Conservation (phyloP, 2,888 invertebrate species). For the Monopis laevigella region DNA sequence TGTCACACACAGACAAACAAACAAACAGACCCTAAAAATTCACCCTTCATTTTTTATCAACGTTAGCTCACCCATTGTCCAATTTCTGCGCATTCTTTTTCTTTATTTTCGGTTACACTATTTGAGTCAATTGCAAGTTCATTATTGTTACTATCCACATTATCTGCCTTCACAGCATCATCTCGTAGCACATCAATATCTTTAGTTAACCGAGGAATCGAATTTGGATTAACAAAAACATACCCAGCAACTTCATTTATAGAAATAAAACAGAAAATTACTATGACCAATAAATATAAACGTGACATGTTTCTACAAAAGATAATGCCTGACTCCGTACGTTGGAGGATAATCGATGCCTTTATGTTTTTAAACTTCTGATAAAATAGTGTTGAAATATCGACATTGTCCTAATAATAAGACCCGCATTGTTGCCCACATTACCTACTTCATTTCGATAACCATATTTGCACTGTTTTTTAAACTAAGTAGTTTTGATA, state of each 20-base stretch:
- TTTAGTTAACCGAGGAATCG: conserved; percentile 16
- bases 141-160: background rate
- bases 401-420: too few species aligned
- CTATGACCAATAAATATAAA: background rate
- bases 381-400: too few species aligned
- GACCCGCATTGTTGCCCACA: too few species aligned
- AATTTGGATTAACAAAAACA: background rate
- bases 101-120: background rate
- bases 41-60: too few species aligned
- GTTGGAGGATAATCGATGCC: too few species aligned
- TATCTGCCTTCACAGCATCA: conserved; percentile 8
- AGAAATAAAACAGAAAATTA: background rate
- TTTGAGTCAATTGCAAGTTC: background rate
- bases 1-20: too few species aligned
- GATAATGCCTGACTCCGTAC: too few species aligned
- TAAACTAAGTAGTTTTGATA: too few species aligned
- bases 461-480: too few species aligned
- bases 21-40: too few species aligned
- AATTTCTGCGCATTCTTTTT: conserved; percentile 36
- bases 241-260: conserved; percentile 1
- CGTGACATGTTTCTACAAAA: conserved; percentile 3
- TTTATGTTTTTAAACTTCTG: too few species aligned
- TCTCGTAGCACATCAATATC: conserved; percentile 20
- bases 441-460: too few species aligned
- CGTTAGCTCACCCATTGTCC: conserved; percentile 49